phyloP scores from a whole-genome alignment of 1,140 invertebrate genomes.

The Asbolus verrucosus region DNA sequence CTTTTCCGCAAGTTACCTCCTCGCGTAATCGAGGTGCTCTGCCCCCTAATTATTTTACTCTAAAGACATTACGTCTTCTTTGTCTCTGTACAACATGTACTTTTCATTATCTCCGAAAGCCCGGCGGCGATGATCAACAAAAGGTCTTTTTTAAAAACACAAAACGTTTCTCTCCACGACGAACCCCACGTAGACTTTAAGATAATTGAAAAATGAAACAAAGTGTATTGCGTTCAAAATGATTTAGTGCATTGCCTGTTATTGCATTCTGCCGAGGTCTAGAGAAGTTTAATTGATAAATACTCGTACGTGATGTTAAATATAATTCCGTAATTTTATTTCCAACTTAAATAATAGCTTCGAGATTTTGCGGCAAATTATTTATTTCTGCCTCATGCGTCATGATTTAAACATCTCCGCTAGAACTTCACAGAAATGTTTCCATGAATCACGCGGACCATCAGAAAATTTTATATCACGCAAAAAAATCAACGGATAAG shows the following conservation, averaged over 20 bases:
- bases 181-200: conserved; percentile 37
- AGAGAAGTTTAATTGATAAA: conserved; percentile 60
- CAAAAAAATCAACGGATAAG: conserved; percentile 1
- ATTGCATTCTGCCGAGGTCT: conserved; percentile 54
- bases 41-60: conserved; percentile 28
- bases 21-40: conserved; percentile 17
- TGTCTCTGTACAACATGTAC: conserved; percentile 48
- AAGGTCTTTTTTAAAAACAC: conserved; percentile 43
- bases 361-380: conserved; percentile 31
- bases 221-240: conserved; percentile 58
- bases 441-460: conserved; percentile 1
- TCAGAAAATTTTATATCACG: conserved; percentile 5
- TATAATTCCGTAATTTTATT: conserved; percentile 44
- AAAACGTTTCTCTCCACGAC: conserved; percentile 32
- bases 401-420: conserved; percentile 21
- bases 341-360: conserved; percentile 33
- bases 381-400: conserved; percentile 19
- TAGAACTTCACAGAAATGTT: not conserved
- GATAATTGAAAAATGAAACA: conserved; percentile 59
- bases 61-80: conserved; percentile 31
- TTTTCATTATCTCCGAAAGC: conserved; percentile 46
- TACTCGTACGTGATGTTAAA: conserved; percentile 57
- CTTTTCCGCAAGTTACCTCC: conserved; percentile 25
- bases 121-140: conserved; percentile 42
- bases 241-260: conserved; percentile 55